These are phyloP conservation scores for Drosophila ficusphila DNA, from an alignment of 1,140 invertebrate species.

Conservation along the genomic window DNA sequence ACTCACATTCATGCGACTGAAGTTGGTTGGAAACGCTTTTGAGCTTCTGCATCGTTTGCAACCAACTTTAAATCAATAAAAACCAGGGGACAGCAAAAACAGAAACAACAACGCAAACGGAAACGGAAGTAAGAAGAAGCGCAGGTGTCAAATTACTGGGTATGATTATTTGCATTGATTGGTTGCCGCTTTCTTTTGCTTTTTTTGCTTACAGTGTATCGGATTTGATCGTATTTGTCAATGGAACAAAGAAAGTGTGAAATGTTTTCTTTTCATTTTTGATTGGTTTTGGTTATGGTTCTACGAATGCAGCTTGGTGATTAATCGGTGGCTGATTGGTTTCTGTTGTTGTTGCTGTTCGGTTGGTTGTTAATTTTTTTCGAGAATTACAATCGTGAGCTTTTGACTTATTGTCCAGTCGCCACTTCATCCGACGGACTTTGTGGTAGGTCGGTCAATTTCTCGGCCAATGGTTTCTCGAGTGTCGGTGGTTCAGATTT, in stretches of 20 bases:
- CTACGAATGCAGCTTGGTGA: conserved; percentile 53
- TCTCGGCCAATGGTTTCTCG: conserved; percentile 79
- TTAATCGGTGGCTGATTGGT: conserved; percentile 41
- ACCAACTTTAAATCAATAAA: conserved; percentile 37
- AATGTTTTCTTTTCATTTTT: conserved; percentile 52
- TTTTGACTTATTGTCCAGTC: conserved; percentile 72
- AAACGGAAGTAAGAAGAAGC: conserved; percentile 43
- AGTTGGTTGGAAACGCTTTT: neutral
- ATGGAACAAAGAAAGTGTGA: conserved; percentile 59
- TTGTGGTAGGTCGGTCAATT: conserved; percentile 72
- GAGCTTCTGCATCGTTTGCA: neutral
- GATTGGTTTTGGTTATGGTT: conserved; percentile 47
- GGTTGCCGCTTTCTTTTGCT: conserved; percentile 26
- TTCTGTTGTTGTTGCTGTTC: conserved; percentile 31
- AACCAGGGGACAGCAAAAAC: conserved; percentile 4
- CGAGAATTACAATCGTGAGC: conserved; percentile 24
- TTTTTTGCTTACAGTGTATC: conserved; percentile 72
- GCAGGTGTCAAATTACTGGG: conserved; percentile 47
- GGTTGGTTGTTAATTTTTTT: conserved; percentile 27
- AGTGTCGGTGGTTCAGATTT: conserved; percentile 78
- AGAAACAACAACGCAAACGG: conserved; percentile 14
- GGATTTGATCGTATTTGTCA: conserved; percentile 46
- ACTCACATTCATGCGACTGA: conserved; percentile 60
- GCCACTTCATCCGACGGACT: conserved; percentile 74
- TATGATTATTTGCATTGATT: conserved; percentile 32